Conservation (phyloP, 2,113 vertebrate species). For the Mormoops blainvillei region DNA sequence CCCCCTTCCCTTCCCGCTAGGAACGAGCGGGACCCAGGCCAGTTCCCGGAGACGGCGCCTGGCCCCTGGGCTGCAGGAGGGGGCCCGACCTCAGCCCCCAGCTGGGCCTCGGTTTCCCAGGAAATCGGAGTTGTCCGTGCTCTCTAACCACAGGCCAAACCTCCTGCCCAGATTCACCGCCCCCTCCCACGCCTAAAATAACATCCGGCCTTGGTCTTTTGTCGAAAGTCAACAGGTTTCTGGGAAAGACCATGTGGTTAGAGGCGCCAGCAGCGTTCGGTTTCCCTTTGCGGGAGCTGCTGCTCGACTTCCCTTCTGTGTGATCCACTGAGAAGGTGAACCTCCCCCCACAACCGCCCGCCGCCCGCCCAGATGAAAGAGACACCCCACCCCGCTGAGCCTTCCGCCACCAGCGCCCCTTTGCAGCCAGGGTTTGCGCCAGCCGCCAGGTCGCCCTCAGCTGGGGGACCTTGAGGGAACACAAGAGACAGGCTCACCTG, state of each 20-base stretch:
- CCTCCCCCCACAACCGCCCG: no score
- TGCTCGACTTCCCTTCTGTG: not conserved
- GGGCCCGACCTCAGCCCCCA: not conserved
- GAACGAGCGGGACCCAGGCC: not conserved
- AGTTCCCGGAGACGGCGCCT: not conserved
- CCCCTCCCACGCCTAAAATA: not conserved
- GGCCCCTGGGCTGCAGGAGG: not conserved
- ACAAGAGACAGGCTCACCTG: not conserved
- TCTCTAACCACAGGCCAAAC: not conserved
- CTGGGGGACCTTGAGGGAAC: not conserved
- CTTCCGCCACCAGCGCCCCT: not conserved
- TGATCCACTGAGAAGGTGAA: not conserved
- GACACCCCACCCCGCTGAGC: fast-evolving
- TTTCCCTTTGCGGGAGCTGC: not conserved
- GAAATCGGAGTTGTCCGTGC: not conserved
- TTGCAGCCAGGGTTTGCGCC: not conserved
- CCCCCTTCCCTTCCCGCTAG: not conserved
- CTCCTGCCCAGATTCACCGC: not conserved
- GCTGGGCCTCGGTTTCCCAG: not conserved
- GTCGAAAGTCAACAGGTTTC: not conserved
- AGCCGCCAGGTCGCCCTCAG: not conserved
- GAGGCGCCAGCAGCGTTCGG: fast-evolving
- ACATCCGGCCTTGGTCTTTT: not conserved
- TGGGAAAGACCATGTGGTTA: not conserved
- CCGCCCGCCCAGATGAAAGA: no score